phyloP scores from a whole-genome alignment of 2,888 invertebrate genomes.

The Hecatera dysodea region DNA sequence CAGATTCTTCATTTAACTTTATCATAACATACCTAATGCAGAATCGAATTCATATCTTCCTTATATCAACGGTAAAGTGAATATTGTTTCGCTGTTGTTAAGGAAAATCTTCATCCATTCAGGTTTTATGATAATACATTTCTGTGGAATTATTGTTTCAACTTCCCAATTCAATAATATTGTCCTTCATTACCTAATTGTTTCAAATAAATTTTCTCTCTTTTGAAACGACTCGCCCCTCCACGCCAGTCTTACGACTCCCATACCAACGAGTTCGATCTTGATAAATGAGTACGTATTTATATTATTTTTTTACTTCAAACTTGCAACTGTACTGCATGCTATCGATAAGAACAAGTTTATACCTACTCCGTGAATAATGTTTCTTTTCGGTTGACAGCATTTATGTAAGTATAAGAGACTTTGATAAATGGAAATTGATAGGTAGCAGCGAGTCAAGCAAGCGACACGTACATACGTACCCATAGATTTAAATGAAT shows the following conservation, averaged over 20 bases:
- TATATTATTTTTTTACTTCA: background rate
- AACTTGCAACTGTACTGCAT: background rate
- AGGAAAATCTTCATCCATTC: background rate
- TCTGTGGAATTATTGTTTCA: conserved; percentile 3
- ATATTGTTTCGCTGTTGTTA: background rate
- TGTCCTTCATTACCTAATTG: background rate
- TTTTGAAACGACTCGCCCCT: background rate
- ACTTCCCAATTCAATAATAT: background rate
- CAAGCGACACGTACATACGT: too few species aligned
- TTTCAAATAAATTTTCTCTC: background rate
- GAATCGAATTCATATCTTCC: background rate
- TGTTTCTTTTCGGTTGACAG: conserved; percentile 31
- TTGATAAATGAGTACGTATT: background rate
- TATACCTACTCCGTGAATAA: conserved; percentile 8
- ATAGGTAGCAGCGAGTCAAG: conserved; percentile 6
- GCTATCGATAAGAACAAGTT: conserved; percentile 23
- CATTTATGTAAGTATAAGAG: conserved; percentile 14
- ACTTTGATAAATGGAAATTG: conserved; percentile 31
- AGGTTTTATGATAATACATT: background rate
- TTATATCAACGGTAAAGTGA: background rate
- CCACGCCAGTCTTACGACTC: background rate
- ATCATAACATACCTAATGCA: background rate
- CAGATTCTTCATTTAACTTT: background rate
- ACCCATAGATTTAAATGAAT: too few species aligned
- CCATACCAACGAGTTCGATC: background rate